Conservation (phyloP, 2,888 invertebrate species). For the Cecidostiba fungosa region DNA sequence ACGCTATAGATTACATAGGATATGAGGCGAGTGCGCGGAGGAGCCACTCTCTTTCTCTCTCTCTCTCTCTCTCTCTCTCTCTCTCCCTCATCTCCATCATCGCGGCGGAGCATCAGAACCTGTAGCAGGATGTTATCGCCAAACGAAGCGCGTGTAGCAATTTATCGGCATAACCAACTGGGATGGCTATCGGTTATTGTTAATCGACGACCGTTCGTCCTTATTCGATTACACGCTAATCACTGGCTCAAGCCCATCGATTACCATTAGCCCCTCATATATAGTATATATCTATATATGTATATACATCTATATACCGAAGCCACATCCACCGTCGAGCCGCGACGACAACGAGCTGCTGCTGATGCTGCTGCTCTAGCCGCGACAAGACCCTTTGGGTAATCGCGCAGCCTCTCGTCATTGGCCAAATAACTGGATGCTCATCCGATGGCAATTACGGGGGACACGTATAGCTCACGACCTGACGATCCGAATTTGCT, state of each 20-base stretch:
- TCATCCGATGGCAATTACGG: constrained; percentile 29
- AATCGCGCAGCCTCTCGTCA: constrained; percentile 10
- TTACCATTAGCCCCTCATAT: constrained; percentile 58
- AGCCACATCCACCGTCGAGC: constrained; percentile 16
- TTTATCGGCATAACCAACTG: constrained; percentile 69
- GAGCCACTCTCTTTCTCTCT: neutral
- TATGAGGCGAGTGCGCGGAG: neutral
- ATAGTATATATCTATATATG: neutral
- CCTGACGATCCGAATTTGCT: neutral
- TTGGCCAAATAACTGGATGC: constrained; percentile 48
- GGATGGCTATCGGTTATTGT: constrained; percentile 73
- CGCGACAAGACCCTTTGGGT: constrained; percentile 25
- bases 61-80: neutral
- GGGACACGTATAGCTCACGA: neutral
- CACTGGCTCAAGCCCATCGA: constrained; percentile 69
- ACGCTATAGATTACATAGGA: neutral
- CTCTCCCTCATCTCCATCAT: neutral
- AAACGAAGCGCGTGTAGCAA: constrained; percentile 68
- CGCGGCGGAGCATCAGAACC: neutral
- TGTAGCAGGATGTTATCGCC: constrained; percentile 42
- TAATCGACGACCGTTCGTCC: constrained; percentile 76
- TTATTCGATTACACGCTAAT: constrained; percentile 77
- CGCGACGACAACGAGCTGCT: constrained; percentile 20
- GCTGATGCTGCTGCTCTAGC: constrained; percentile 11
- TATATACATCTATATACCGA: neutral